Conservation (phyloP, 2,113 vertebrate genomes). For the Fukomys damarensis region DNA sequence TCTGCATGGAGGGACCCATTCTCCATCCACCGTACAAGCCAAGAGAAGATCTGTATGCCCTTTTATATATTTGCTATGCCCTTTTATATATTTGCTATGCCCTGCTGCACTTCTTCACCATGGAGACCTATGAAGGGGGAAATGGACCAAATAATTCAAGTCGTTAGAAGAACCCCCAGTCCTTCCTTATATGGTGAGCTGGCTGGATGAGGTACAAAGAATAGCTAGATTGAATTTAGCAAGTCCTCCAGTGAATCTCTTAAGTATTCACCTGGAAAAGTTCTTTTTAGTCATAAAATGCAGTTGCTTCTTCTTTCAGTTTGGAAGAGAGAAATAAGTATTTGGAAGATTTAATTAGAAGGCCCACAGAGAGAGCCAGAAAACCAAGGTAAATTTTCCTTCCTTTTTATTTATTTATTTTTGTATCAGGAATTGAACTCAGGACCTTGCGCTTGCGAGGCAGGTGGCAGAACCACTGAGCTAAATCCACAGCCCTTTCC, state of each 20-base stretch:
- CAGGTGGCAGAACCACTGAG: no score
- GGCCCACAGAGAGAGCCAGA: constrained; percentile 55
- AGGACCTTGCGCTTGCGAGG: no score
- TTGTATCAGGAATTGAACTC: no score
- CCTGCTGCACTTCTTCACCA: background rate
- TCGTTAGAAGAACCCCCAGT: background rate
- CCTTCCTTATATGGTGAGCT: background rate
- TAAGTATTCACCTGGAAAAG: constrained; percentile 6
- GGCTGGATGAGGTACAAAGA: background rate
- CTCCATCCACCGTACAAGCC: background rate
- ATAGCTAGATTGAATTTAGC: background rate
- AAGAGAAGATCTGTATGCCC: background rate
- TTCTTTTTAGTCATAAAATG: constrained; percentile 2
- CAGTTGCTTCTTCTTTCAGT: constrained; percentile 58
- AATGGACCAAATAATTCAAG: background rate
- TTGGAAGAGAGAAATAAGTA: constrained; percentile 75
- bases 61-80: background rate
- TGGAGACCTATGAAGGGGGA: background rate
- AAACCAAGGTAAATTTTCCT: constrained; percentile 61
- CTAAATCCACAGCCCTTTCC: no score
- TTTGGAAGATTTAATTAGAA: constrained; percentile 69
- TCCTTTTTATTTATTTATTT: no score
- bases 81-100: background rate
- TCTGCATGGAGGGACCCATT: background rate
- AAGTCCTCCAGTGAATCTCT: background rate